phyloP scores from a whole-genome alignment of 2,888 invertebrate species.

The Aphidoletes aphidimyza region DNA sequence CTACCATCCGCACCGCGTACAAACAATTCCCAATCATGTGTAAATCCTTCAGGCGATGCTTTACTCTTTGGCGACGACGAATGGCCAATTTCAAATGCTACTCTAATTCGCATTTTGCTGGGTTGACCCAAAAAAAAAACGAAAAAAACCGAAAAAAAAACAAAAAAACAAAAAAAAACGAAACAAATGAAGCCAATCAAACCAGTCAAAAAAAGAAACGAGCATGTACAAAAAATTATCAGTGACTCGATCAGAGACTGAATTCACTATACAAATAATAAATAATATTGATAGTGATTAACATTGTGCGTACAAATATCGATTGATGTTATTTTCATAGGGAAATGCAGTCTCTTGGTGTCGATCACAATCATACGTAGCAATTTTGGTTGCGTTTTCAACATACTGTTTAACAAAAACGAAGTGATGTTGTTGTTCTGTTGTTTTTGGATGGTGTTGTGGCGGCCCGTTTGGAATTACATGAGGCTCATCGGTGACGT shows the following conservation, averaged over 20 bases:
- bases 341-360: too few relatives aligned
- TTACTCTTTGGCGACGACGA: conserved; percentile 83
- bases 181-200: too few relatives aligned
- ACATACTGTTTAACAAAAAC: too few relatives aligned
- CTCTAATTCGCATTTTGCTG: conserved; percentile 73
- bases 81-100: conserved; percentile 93
- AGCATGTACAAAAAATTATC: too few relatives aligned
- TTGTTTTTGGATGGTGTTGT: background rate
- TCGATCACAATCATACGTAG: too few relatives aligned
- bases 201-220: too few relatives aligned
- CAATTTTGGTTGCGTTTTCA: too few relatives aligned
- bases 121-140: background rate
- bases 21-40: conserved; percentile 97
- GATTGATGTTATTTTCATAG: too few relatives aligned
- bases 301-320: too few relatives aligned
- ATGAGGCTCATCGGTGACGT: background rate
- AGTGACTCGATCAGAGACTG: too few relatives aligned
- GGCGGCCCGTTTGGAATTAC: background rate
- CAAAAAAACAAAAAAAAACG: background rate
- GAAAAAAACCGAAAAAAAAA: background rate
- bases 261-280: too few relatives aligned
- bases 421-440: background rate
- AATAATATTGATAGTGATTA: too few relatives aligned
- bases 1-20: conserved; percentile 88
- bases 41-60: conserved; percentile 88